Evolutionary conservation across 2,113 vertebrate species (phyloP), one percentile per base, ranked within the genome.

Genomic region (Scortum barcoo): DNA sequence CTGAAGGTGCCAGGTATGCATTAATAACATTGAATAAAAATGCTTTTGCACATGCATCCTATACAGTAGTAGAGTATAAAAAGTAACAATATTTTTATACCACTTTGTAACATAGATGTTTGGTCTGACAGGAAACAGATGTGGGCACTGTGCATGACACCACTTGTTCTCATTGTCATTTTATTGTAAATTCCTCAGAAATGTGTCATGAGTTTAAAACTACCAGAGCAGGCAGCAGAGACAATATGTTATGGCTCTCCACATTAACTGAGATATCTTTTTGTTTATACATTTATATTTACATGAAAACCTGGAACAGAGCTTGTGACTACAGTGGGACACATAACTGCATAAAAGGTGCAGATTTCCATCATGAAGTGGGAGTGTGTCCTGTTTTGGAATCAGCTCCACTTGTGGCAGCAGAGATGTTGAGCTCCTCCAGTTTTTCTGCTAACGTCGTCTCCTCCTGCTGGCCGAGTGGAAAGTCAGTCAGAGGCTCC

Each of bases 361-460:
- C 22, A 19, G 30, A 60, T 69, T 65, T 53, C 38, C 26, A n/a
- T 90, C 44, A 90, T 72, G 26, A 75, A 42, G 81, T 28, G 2
- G 83, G 73, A 73, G 77, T 67, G 74, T 78, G 76, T 53, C 74
- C 7, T 5, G 65, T 40, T 0, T 68, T 13, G 8, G 86, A 28
- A 30, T 90, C 78, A 0, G 83, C 57, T 80, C 28, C 81, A 17
- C 78, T 33, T 20, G 92, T 63, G 0, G 68, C 74, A 2, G 92
- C 90, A 80, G 93, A 91, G 79, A 97, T 94, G 83, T 94, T 93
- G 33, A 97, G 94, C 83, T 96, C 93, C 82, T 96, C 92, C 26
- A 96, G 92, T 84, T 95, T 96, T 82, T 97, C 93, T 61, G 92
- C 94, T 56, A 97, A 85, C 6, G 93, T 77, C 0, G 20, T 67